Conservation (phyloP, 2,888 invertebrate species). For the Malacosoma neustria region DNA sequence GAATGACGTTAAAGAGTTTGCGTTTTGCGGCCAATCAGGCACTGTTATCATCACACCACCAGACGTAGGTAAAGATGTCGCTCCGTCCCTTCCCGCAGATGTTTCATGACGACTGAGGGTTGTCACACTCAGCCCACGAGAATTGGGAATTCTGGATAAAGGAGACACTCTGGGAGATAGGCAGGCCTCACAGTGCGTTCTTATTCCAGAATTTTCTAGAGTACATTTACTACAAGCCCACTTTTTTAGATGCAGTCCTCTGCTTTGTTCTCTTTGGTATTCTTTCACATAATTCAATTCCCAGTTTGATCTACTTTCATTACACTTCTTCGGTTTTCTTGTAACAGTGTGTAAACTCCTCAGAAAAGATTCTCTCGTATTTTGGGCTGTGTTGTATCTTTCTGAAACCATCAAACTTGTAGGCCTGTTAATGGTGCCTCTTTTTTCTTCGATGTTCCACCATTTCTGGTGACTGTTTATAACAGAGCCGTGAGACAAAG, state of each 20-base stretch:
- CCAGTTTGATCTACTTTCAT: slow-evolving; percentile 65
- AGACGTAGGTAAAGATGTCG: slow-evolving; percentile 58
- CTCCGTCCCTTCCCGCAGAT: slow-evolving; percentile 43
- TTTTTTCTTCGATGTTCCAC: slow-evolving; percentile 67
- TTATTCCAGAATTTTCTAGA: slow-evolving; percentile 79
- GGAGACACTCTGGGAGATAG: slow-evolving; percentile 77
- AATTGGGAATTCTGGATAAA: slow-evolving; percentile 47
- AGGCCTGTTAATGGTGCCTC: slow-evolving; percentile 66
- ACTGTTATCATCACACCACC: slow-evolving; percentile 78
- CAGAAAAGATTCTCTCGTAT: slow-evolving; percentile 57
- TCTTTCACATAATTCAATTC: slow-evolving; percentile 64
- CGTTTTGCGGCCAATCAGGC: slow-evolving; percentile 75
- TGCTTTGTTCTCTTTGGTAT: slow-evolving; percentile 60
- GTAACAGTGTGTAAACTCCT: slow-evolving; percentile 63
- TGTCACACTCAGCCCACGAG: slow-evolving; percentile 59
- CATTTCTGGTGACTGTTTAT: slow-evolving; percentile 66
- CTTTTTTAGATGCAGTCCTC: slow-evolving; percentile 56
- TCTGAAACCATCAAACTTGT: slow-evolving; percentile 77
- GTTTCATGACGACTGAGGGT: slow-evolving; percentile 61
- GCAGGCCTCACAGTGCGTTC: slow-evolving; percentile 83
- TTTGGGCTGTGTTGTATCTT: slow-evolving; percentile 42
- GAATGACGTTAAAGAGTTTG: slow-evolving; percentile 40
- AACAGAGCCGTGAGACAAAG: slow-evolving; percentile 78
- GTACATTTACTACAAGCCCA: slow-evolving; percentile 87
- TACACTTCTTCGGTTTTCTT: slow-evolving; percentile 58